These are phyloP conservation scores for Argyrosomus regius DNA, from an alignment of 2,797 vertebrate species.

Conservation along the genomic window DNA sequence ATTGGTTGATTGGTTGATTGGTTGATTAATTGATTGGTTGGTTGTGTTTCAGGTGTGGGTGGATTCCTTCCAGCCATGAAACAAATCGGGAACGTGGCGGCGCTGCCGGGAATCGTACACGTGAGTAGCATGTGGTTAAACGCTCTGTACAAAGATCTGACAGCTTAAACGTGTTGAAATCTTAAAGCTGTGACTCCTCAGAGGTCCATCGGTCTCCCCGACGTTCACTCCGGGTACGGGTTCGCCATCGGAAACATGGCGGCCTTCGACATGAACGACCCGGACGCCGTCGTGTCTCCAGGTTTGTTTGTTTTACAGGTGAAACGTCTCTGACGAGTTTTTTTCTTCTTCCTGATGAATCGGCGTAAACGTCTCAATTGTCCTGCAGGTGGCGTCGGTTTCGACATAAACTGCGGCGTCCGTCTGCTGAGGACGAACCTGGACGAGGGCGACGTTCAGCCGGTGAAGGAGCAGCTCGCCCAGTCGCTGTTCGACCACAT, in stretches of 20 bases:
- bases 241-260: conserved; percentile 99
- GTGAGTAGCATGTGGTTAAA: conserved; percentile 82
- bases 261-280: conserved; percentile 95
- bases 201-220: conserved; percentile 95
- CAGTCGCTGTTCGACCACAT: conserved; percentile 99
- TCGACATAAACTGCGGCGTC: conserved; percentile 98
- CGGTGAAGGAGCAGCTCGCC: conserved; percentile 97
- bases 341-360: background rate
- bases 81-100: conserved; percentile 98
- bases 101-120: conserved; percentile 95
- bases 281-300: conserved; percentile 95
- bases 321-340: accelerated
- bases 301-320: conserved; percentile 74
- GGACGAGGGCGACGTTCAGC: conserved; percentile 96
- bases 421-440: conserved; percentile 95
- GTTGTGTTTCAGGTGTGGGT: conserved; percentile 86
- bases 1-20: too few species aligned
- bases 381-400: conserved; percentile 93
- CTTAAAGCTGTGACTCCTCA: conserved; percentile 66
- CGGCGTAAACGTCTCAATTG: background rate
- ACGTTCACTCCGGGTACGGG: conserved; percentile 98
- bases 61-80: conserved; percentile 99
- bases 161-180: background rate
- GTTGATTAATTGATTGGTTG: too few species aligned
- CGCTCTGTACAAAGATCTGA: accelerated